Conservation (phyloP, 2,888 invertebrate species). For the Amiota mariae region DNA sequence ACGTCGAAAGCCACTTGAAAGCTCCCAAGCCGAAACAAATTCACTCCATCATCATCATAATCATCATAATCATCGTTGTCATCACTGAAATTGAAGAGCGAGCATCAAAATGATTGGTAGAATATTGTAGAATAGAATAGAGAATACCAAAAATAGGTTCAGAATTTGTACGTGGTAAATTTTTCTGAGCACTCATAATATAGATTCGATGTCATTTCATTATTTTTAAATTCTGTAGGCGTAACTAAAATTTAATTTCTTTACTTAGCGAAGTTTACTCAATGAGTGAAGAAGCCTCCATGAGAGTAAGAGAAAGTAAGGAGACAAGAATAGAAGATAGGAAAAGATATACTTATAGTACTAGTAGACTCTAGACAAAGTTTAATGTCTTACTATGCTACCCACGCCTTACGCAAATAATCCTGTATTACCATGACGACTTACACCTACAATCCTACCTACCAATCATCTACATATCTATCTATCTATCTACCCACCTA, state of each 20-base stretch:
- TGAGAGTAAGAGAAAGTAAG: no score
- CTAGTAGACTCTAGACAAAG: no score
- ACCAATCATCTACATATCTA: no score
- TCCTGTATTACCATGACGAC: no score
- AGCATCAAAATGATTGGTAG: not conserved
- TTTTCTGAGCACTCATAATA: not conserved
- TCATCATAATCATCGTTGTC: not conserved
- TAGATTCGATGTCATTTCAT: slow-evolving; percentile 15
- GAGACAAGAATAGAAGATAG: no score
- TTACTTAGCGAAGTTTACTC: slow-evolving; percentile 26
- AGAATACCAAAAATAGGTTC: not conserved
- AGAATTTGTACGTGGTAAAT: not conserved
- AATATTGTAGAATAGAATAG: not conserved
- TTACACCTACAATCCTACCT: no score
- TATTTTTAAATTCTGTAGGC: slow-evolving; percentile 57
- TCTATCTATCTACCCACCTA: no score
- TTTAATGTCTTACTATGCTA: no score
- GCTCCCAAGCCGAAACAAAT: not conserved
- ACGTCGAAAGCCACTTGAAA: slow-evolving; percentile 46
- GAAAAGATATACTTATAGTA: no score
- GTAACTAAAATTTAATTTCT: slow-evolving; percentile 58
- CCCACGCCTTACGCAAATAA: no score
- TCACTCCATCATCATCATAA: not conserved
- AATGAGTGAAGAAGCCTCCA: no score
- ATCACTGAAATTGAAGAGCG: not conserved